These are phyloP conservation scores for Drosophila navojoa DNA, from an alignment of 1,140 invertebrate species.

Conservation along the genomic window DNA sequence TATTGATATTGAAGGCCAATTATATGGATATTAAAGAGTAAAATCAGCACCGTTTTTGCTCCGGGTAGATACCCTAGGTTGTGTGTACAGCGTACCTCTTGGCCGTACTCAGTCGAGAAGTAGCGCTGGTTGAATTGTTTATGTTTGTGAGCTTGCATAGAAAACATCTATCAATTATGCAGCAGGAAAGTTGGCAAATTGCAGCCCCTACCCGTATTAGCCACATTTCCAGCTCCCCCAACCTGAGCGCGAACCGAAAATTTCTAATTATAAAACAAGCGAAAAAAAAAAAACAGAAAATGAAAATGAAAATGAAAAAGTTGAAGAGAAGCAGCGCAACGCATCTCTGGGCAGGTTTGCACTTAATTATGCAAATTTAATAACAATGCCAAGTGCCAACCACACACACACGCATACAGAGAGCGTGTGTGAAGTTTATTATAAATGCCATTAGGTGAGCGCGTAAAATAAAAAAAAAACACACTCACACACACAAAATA, in stretches of 20 bases:
- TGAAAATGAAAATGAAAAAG: conserved; percentile 3
- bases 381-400: conserved; percentile 66
- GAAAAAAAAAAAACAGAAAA: not conserved
- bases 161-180: conserved; percentile 17
- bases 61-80: no score
- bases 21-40: no score
- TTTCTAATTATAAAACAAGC: conserved; percentile 49
- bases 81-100: no score
- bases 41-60: no score
- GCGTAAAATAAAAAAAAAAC: conserved; percentile 18
- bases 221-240: not conserved
- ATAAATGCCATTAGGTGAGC: conserved; percentile 65
- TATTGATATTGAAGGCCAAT: no score
- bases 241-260: conserved; percentile 8
- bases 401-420: conserved; percentile 7
- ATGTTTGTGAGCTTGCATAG: not conserved
- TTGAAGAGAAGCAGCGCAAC: conserved; percentile 19
- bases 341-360: conserved; percentile 54
- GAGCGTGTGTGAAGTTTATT: conserved; percentile 47
- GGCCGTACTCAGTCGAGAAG: no score
- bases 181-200: conserved; percentile 18
- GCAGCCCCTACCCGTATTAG: not conserved
- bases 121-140: no score
- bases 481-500: no score
- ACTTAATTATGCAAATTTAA: conserved; percentile 81